Conservation (phyloP, 2,888 invertebrate genomes). For the Ditula angustiorana region DNA sequence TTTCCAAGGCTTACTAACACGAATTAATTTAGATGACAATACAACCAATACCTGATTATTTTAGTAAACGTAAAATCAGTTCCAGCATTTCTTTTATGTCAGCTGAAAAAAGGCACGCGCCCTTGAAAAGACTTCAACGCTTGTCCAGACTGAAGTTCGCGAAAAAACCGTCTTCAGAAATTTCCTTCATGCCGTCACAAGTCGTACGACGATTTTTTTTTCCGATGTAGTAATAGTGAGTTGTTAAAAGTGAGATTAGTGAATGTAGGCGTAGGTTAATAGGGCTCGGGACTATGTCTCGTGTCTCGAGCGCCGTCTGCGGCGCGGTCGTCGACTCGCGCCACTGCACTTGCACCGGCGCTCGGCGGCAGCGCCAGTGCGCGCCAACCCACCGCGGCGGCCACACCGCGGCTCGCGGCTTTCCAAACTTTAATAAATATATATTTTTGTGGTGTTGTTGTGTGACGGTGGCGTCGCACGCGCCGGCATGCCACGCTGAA, state of each 20-base stretch:
- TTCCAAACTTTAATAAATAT: not conserved
- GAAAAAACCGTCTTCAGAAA: not conserved
- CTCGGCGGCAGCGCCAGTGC: conserved; percentile 59
- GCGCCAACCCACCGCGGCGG: conserved; percentile 50
- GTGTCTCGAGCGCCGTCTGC: conserved; percentile 29
- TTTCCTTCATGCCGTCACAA: not conserved
- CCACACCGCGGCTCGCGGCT: conserved; percentile 38
- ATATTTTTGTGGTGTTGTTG: conserved; percentile 52
- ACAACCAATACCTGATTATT: not conserved
- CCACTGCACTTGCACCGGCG: conserved; percentile 41
- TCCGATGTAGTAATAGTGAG: not conserved
- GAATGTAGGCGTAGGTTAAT: conserved; percentile 10
- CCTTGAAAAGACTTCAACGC: conserved; percentile 84
- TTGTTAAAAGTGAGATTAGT: conserved; percentile 4
- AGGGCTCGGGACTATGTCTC: conserved; percentile 8
- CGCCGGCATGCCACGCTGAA: conserved; percentile 79
- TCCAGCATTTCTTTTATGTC: not conserved
- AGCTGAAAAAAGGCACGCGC: conserved; percentile 55
- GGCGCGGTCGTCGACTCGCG: conserved; percentile 51
- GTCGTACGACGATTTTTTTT: not conserved
- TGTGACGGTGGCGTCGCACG: conserved; percentile 67
- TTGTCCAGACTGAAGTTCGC: conserved; percentile 65
- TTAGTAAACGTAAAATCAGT: not conserved
- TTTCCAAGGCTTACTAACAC: too few species aligned
- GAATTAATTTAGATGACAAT: too few species aligned